These are phyloP conservation scores for Pithys albifrons DNA, from an alignment of 2,113 vertebrate species.

Conservation along the genomic window DNA sequence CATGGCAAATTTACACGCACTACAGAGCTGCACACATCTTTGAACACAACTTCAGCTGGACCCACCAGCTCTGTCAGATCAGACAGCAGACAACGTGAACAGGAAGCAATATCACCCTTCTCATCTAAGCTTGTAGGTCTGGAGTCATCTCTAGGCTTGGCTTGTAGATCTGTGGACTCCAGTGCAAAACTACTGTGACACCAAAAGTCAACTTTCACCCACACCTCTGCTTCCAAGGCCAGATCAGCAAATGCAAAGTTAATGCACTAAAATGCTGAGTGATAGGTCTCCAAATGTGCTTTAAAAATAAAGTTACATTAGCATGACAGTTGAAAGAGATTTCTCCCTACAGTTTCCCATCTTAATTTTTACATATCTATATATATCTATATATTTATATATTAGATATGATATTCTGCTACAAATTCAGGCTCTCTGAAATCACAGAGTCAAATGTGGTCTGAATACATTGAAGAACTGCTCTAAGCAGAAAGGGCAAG, in stretches of 20 bases:
- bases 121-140: neutral
- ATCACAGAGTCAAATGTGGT: neutral
- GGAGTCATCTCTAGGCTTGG: neutral
- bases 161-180: neutral
- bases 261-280: neutral
- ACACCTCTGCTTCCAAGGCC: neutral
- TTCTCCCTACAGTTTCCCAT: neutral
- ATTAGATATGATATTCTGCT: neutral
- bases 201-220: neutral
- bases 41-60: neutral
- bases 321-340: neutral
- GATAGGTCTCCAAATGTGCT: neutral
- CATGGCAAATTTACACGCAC: neutral
- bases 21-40: neutral
- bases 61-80: neutral
- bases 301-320: slow-evolving; percentile 12
- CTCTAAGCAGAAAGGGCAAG: slow-evolving; percentile 12
- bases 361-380: neutral
- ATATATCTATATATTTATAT: neutral
- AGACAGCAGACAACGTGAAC: neutral
- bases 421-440: neutral
- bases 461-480: neutral
- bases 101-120: neutral
- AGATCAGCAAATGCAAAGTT: neutral
- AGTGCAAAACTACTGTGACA: neutral